phyloP scores from a whole-genome alignment of 92 coral and sea anemone genomes.

The Blastomussa wellsi region DNA sequence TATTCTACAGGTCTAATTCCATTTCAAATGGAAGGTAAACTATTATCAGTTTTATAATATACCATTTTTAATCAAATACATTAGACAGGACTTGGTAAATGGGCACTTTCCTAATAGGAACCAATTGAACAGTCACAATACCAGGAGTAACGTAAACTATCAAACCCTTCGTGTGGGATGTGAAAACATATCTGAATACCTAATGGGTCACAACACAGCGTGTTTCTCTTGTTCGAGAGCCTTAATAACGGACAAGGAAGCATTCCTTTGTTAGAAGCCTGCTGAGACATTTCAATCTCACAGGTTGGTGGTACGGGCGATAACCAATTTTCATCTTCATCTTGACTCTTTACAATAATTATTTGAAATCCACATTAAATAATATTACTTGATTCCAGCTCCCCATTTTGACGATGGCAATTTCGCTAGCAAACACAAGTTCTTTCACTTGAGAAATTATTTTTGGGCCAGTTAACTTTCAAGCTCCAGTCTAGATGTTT shows the following conservation, averaged over 20 bases:
- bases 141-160: not conserved
- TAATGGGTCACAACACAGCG: not conserved
- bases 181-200: constrained; percentile 6
- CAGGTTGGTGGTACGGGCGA: constrained; percentile 3
- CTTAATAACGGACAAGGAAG: not conserved
- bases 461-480: not conserved
- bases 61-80: not conserved
- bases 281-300: not conserved
- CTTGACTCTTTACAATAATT: constrained; percentile 33
- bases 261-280: constrained; percentile 4
- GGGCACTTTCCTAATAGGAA: not conserved
- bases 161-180: constrained; percentile 4
- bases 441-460: not conserved
- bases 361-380: constrained; percentile 44
- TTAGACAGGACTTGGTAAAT: not conserved
- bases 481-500: not conserved
- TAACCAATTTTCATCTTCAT: constrained; percentile 20
- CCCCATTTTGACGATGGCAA: not conserved
- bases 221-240: constrained; percentile 24
- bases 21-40: not conserved
- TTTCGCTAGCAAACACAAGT: not conserved
- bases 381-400: constrained; percentile 19
- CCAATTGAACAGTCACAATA: not conserved
- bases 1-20: not conserved
- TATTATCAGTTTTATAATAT: not conserved